phyloP scores from a whole-genome alignment of 2,797 vertebrate species.

The Halcyon smyrnensis region DNA sequence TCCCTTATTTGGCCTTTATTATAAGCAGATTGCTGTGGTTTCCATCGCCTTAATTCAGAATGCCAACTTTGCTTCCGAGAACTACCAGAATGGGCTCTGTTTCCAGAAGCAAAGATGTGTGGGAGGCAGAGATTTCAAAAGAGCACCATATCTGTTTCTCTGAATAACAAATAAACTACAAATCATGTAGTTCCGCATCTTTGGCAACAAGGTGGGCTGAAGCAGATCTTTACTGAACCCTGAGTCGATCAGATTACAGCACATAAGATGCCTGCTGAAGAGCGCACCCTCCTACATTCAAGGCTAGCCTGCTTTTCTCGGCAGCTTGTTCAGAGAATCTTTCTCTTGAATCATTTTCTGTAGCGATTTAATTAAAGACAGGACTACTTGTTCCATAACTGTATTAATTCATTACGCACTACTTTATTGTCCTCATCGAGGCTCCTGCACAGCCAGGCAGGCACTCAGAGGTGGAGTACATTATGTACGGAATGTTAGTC shows the following conservation, averaged over 20 bases:
- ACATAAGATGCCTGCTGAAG: neutral
- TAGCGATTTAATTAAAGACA: neutral
- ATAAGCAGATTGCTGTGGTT: slow-evolving; percentile 26
- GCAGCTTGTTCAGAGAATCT: neutral
- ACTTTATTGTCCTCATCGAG: neutral
- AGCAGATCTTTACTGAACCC: neutral
- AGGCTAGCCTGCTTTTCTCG: neutral
- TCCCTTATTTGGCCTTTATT: slow-evolving; percentile 20
- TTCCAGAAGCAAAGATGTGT: neutral
- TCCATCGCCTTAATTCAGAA: slow-evolving; percentile 52
- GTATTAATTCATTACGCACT: neutral
- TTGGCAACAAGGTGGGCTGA: neutral
- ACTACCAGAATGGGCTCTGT: neutral
- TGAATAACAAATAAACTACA: neutral
- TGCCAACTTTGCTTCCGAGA: slow-evolving; percentile 18
- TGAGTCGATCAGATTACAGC: neutral
- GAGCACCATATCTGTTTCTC: neutral
- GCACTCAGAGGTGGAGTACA: fast-evolving
- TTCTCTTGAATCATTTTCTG: neutral
- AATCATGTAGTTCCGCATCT: neutral
- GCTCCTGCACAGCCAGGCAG: neutral
- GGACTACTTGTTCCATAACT: neutral
- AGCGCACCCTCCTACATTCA: fast-evolving
- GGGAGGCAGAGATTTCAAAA: neutral
- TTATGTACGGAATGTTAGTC: neutral